Evolutionary conservation across 2,888 invertebrate species (phyloP), one percentile per base, ranked within the genome.

Genomic region (Melinaea menophilus): DNA sequence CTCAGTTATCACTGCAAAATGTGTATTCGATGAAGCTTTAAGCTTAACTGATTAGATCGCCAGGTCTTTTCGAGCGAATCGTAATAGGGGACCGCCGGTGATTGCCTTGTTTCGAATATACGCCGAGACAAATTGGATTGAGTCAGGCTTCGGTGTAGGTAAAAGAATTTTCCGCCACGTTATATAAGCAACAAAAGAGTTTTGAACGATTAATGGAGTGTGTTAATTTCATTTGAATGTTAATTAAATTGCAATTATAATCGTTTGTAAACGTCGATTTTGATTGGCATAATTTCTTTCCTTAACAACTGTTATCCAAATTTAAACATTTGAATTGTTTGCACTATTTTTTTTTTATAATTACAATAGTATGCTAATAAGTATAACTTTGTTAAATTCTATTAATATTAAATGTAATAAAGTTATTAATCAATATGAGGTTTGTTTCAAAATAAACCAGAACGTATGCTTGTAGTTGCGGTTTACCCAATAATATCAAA

Each of bases 121-220:
- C 82, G 76, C 80, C 76, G 79, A 78, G 81, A 83, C 84, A 87
- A 88, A 88, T 88, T 88, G 87, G 85, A 86, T 86, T 79, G 79
- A 77, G 80, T 79, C 84, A 84, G 81, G 80, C 79, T 80, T 77
- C 79, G 80, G 79, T 65, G 69, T 64, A 79, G 77, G 79, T 78
- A 72, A 75, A 73, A 72, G 66, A 69, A 69, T 68, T 69, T 66
- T 68, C 62, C 62, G 59, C 61, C 55, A 55, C 62, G 61, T 59
- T 55, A 55, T 60, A 64, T 63, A 66, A 61, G 59, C 62, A 67
- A 62, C 51, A 59, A 51, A 66, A 63, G 55, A 55, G 47, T 51
- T 51, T 22, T 51, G 22, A 51, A 45, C 56, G 51, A 56, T 61
- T 63, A 47, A 56, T 47, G 47, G 31, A 57, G 35, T 22, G 55